Base-by-base conservation (phyloP, 1,140 invertebrate genomes). In the Aethina tumida region DNA sequence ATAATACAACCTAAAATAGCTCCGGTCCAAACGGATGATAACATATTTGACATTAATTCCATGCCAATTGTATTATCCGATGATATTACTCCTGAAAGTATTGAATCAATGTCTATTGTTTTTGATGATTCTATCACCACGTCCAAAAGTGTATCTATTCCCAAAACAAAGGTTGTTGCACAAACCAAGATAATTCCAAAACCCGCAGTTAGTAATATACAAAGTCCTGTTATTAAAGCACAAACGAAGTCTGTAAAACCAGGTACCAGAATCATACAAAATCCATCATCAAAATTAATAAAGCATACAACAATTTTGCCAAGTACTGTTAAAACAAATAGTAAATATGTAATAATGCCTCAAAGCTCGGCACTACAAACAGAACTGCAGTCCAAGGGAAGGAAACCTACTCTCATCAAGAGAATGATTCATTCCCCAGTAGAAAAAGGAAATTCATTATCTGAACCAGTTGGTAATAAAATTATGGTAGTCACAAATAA, bases 1-100 rank as follows among this genome's bases (percentile, higher is more conserved):
- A 43, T 54, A 5, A 40, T 55, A 2, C 28, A 64, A 63, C 45
- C 62, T 45, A 2, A 47, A 51, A 18, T 59, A n/a, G n/a, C n/a
- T n/a, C n/a, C 31, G 4, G 28, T 30, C 4, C 30, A 34, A 28
- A 21, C 41, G 1, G 69, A 71, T 30, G 75, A 79, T n/a, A 63
- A 71, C 47, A 66, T 77, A 13, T 71, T 81, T 35, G 79, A 81
- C 50, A 81, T 81, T 15, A 75, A 77, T 56, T 79, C 76, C 12
- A 81, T 81, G 73, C 79, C 79, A 1, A 75, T 82, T 39, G 74
- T 81, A 1, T 52, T 81, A 7, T 75, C 74, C 8, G 77, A 82
- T 42, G 74, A 80, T 47, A 65, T 78, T 27, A 64, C 70, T 39
- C 49, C 74, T 35, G 59, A 77, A 62, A 66, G 52, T 34, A 75